Conservation (phyloP, 92 coral and sea anemone genomes). For the Virgularia gustaviana region DNA sequence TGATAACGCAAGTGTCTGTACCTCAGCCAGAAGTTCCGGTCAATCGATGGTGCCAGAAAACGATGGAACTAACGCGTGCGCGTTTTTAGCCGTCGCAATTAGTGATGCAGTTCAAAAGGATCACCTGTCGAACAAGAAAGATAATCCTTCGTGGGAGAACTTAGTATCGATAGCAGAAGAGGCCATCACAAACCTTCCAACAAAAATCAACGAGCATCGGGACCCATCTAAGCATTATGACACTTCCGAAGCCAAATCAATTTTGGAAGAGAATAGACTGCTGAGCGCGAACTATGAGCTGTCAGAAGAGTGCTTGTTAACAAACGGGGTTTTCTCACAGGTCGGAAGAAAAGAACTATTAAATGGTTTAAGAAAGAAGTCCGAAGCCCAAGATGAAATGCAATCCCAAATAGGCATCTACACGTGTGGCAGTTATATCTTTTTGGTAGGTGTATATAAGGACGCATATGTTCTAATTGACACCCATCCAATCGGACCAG, state of each 20-base stretch:
- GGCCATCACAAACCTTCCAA: constrained; percentile 13
- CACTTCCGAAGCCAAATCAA: constrained; percentile 36
- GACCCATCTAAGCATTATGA: constrained; percentile 32
- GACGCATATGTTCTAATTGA: neutral
- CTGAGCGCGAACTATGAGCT: constrained; percentile 31
- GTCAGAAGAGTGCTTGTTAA: constrained; percentile 37
- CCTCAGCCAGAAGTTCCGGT: too few species aligned
- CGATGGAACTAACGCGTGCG: constrained; percentile 38
- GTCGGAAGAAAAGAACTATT: constrained; percentile 36
- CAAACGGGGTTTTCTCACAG: constrained; percentile 29
- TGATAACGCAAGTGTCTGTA: too few species aligned
- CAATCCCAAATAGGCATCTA: constrained; percentile 16
- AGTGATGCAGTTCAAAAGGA: constrained; percentile 23
- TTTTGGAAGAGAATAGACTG: constrained; percentile 29
- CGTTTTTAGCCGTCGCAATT: constrained; percentile 34
- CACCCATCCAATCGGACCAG: neutral
- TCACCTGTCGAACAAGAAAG: neutral
- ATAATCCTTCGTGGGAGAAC: constrained; percentile 3
- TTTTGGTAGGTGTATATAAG: neutral
- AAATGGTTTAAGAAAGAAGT: constrained; percentile 15
- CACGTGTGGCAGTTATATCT: too few species aligned
- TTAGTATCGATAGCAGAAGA: constrained; percentile 17
- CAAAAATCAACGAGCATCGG: constrained; percentile 26
- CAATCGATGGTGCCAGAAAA: constrained; percentile 31
- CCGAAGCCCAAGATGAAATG: neutral